These are phyloP conservation scores for Taenioides sp. DNA, from an alignment of 2,797 vertebrate species.

Conservation along the genomic window DNA sequence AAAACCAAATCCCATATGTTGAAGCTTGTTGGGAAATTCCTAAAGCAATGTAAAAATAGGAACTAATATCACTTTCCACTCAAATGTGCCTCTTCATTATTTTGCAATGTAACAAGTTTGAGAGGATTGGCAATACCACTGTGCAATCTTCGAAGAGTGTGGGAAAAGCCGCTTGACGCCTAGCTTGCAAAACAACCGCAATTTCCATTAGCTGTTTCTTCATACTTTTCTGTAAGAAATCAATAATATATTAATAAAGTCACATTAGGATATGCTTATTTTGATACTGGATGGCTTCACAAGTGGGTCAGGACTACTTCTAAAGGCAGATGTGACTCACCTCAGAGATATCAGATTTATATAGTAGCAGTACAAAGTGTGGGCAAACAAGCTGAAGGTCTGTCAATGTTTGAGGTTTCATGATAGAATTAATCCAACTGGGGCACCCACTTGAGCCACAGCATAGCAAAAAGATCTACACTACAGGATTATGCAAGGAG, in stretches of 20 bases:
- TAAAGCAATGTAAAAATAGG: constrained; percentile 7
- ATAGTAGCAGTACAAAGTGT: constrained; percentile 6
- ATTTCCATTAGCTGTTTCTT: constrained; percentile 33
- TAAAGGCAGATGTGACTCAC: constrained; percentile 14
- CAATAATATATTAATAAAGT: background rate
- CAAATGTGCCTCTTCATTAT: background rate
- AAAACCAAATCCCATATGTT: constrained; percentile 12
- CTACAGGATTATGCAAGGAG: too few relatives aligned
- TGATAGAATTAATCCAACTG: constrained; percentile 1
- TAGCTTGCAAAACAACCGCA: constrained; percentile 38
- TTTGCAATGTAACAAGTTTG: constrained; percentile 9
- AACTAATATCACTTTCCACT: background rate
- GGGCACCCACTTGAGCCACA: constrained; percentile 6
- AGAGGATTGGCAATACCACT: constrained; percentile 10
- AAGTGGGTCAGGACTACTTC: constrained; percentile 21
- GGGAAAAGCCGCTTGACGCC: constrained; percentile 35
- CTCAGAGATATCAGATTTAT: constrained; percentile 22
- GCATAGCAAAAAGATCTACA: background rate
- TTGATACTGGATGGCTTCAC: background rate
- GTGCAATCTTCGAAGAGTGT: constrained; percentile 46
- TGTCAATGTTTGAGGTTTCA: constrained; percentile 18
- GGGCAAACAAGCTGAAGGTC: constrained; percentile 19
- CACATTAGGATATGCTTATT: background rate
- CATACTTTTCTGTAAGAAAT: constrained; percentile 10
- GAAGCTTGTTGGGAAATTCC: background rate